phyloP scores from a whole-genome alignment of 1,140 invertebrate genomes.

The Acromyrmex charruanus region DNA sequence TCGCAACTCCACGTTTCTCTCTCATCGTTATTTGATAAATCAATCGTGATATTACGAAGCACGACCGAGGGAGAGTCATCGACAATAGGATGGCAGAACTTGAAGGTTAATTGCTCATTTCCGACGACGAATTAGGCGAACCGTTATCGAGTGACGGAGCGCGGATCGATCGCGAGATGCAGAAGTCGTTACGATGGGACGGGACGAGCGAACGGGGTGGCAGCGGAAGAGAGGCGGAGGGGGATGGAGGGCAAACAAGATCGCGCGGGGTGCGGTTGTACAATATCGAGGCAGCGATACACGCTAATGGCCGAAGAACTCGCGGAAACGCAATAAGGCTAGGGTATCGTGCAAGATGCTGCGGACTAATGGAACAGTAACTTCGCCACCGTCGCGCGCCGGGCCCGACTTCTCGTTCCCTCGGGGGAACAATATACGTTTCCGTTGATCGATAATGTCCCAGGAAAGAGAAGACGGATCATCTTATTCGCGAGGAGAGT shows the following conservation, averaged over 20 bases:
- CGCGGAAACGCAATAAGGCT: constrained; percentile 62
- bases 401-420: constrained; percentile 32
- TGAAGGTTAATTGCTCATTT: constrained; percentile 43
- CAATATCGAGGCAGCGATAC: constrained; percentile 50
- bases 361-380: constrained; percentile 61
- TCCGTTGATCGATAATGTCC: constrained; percentile 59
- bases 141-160: constrained; percentile 35
- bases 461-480: constrained; percentile 58
- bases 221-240: background rate
- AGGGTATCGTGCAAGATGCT: constrained; percentile 61
- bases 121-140: constrained; percentile 33
- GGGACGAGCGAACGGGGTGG: background rate
- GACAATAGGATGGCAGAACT: constrained; percentile 21
- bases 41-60: constrained; percentile 23
- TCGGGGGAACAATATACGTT: constrained; percentile 59
- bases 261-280: constrained; percentile 43
- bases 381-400: constrained; percentile 22
- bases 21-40: background rate
- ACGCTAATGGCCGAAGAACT: constrained; percentile 63
- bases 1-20: background rate
- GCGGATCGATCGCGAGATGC: constrained; percentile 46
- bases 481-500: constrained; percentile 50
- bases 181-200: constrained; percentile 1
- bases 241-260: constrained; percentile 30
- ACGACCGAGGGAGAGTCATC: background rate